phyloP scores from a whole-genome alignment of 1,140 invertebrate genomes.

The Proctacanthus coquilletti region DNA sequence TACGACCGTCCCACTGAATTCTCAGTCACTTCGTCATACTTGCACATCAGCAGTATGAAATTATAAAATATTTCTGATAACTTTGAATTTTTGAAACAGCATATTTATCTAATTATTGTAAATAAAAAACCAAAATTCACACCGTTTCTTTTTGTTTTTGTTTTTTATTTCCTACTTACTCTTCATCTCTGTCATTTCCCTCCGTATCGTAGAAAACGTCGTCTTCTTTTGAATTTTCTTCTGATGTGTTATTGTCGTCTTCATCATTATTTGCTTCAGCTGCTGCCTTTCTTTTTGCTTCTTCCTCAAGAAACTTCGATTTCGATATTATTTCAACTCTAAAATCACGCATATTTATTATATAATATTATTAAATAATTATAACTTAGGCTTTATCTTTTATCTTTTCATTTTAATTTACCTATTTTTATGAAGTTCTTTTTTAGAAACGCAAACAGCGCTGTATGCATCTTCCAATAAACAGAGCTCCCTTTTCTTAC shows the following conservation, averaged over 20 bases:
- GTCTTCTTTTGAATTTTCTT: slow-evolving; percentile 43
- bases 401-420: no score
- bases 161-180: slow-evolving; percentile 28
- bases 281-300: slow-evolving; percentile 28
- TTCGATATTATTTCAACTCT: slow-evolving; percentile 54
- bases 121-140: no score
- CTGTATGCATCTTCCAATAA: slow-evolving; percentile 70
- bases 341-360: slow-evolving; percentile 4
- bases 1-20: no score
- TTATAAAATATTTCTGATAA: no score
- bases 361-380: slow-evolving; percentile 1
- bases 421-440: slow-evolving; percentile 71
- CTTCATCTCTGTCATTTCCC: slow-evolving; percentile 46
- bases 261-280: slow-evolving; percentile 29
- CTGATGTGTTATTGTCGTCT: slow-evolving; percentile 36
- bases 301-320: slow-evolving; percentile 39
- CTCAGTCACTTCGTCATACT: no score
- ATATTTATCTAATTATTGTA: no score
- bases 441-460: slow-evolving; percentile 73
- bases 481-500: slow-evolving; percentile 77
- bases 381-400: no score
- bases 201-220: slow-evolving; percentile 58
- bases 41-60: no score
- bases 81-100: no score
- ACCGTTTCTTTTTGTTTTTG: not conserved